Evolutionary conservation across 1,140 invertebrate species (phyloP), one percentile per base, ranked within the genome.

Genomic region (Leguminivora glycinivorella): DNA sequence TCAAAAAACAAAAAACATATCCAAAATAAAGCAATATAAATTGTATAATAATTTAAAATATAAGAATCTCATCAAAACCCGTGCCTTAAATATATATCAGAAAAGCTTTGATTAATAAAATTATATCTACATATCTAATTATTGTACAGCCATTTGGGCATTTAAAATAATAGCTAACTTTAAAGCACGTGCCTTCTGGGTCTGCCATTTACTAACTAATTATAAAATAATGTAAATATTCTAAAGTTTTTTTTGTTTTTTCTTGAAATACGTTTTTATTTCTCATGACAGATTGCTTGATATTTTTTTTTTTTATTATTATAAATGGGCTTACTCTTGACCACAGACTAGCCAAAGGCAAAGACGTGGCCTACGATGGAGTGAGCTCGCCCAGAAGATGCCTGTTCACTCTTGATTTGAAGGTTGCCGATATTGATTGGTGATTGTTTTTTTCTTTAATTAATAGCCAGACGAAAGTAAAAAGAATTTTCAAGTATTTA

Each of bases 181-280:
- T 40, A 31, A 58, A n/a, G 34, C 19, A 75, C 69, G 79, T 85
- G 83, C 82, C 83, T 83, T 87, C 79, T 79, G 73, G 83, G 82
- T 84, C 84, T 88, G 85, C 84, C 87, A 89, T 82, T 83, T 86
- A 84, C 82, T 86, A 85, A 83, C 75, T 78, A 81, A 79, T 52
- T 58, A 38, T 31, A 47, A 77, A 80, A 81, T 85, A 88, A 87
- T 87, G 83, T 87, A 87, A 81, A 86, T 85, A 79, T 70, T 71
- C 66, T 75, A 75, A 52, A 75, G 52, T 17, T 68, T 72, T 72
- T 25, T 40, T 66, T 73, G 78, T 80, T 83, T 82, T 80, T 86
- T 81, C 84, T 83, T 78, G 80, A 79, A 83, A 76, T 34, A 25
- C n/a, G 24, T 29, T n/a, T 68, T 68, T 56, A 25, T 26, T n/a